phyloP scores from a whole-genome alignment of 2,888 invertebrate species.

The Mimachlamys varia region DNA sequence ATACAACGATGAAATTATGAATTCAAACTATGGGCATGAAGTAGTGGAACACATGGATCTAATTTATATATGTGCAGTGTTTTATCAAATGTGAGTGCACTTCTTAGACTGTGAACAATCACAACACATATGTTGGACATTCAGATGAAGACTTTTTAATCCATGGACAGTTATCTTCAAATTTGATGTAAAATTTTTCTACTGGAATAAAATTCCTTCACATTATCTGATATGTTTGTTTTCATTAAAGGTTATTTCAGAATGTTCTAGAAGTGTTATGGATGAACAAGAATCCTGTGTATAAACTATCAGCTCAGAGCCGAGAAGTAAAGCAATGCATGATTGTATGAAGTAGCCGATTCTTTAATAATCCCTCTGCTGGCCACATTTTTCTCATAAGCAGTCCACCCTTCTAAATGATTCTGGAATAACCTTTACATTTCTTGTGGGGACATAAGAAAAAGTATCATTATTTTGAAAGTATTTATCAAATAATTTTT shows the following conservation, averaged over 20 bases:
- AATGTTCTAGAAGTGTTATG: background rate
- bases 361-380: no score
- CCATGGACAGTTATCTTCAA: background rate
- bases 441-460: no score
- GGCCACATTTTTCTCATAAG: no score
- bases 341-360: no score
- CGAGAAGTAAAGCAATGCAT: no score
- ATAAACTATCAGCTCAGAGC: no score
- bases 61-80: background rate
- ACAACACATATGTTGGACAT: background rate
- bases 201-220: conserved; percentile 28
- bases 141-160: background rate
- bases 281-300: no score
- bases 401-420: no score
- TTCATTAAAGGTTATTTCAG: background rate
- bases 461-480: no score
- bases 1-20: background rate
- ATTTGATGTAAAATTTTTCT: conserved; percentile 11
- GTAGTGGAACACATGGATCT: background rate
- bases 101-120: background rate
- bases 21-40: background rate
- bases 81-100: background rate
- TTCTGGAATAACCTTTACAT: no score
- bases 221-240: background rate
- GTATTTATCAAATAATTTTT: no score